Conservation (phyloP, 2,113 vertebrate species). For the Salvator merianae region DNA sequence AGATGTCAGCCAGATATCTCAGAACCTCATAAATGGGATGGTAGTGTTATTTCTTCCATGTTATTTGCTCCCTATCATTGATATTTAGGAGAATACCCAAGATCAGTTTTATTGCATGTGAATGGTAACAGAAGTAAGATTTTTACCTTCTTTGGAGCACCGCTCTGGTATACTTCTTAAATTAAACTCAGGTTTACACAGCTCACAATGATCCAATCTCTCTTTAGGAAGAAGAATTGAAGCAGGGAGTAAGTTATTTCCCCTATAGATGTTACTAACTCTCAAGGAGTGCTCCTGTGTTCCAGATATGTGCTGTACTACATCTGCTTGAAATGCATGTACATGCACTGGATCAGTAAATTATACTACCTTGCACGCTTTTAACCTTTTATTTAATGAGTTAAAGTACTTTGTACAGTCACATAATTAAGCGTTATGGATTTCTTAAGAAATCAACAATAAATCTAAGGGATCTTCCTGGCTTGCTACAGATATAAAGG, state of each 20-base stretch:
- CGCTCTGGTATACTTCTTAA: constrained; percentile 37
- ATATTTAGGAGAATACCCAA: not conserved
- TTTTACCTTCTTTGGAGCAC: not conserved
- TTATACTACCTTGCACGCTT: constrained; percentile 60
- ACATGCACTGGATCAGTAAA: constrained; percentile 65
- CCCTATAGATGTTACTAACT: constrained; percentile 74
- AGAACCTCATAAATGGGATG: not conserved
- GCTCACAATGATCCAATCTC: constrained; percentile 75
- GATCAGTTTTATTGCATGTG: not conserved
- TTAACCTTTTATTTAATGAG: constrained; percentile 36
- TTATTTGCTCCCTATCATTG: not conserved
- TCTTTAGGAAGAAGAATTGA: constrained; percentile 90
- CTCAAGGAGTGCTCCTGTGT: constrained; percentile 48
- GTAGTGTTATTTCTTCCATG: not conserved
- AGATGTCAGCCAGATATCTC: not conserved
- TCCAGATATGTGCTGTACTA: constrained; percentile 65
- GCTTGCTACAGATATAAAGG: constrained; percentile 6
- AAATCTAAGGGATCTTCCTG: not conserved
- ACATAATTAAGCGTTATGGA: constrained; percentile 24
- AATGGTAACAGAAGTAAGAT: not conserved
- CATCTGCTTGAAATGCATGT: constrained; percentile 73
- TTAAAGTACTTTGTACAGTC: constrained; percentile 24
- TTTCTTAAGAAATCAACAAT: not conserved
- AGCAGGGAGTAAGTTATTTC: constrained; percentile 85
- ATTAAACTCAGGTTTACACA: constrained; percentile 61